A percentile compares a stretch with the other conserved stretches of the same genome.
Conservation (phyloP, 1,140 invertebrate species). For the Hylaeus anthracinus region DNA sequence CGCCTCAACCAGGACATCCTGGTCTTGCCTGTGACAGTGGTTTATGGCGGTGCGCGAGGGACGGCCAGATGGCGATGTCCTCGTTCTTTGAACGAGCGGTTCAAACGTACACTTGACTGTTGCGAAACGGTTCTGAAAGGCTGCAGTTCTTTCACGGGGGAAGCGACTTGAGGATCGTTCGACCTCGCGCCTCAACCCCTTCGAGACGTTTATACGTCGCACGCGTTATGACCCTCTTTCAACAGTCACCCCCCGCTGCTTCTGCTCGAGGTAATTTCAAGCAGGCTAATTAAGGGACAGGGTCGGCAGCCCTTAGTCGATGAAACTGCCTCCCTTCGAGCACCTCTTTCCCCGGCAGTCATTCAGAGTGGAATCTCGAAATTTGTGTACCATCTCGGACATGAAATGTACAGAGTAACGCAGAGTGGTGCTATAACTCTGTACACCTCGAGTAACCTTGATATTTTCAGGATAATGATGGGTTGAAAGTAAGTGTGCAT, state of each 20-base stretch:
- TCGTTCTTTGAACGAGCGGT: neutral
- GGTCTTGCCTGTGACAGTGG: conserved; percentile 53
- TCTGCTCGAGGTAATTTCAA: conserved; percentile 26
- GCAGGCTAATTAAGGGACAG: conserved; percentile 21
- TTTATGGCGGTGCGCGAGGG: conserved; percentile 50
- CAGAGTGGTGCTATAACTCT: too few relatives aligned
- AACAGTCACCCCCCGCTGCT: neutral
- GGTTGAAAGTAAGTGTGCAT: too few relatives aligned
- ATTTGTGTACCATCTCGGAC: neutral
- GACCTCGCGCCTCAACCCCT: neutral
- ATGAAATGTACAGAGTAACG: neutral
- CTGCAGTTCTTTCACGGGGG: neutral
- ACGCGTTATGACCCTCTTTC: neutral
- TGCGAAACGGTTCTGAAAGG: neutral
- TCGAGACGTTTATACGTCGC: conserved; percentile 8
- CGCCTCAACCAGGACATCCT: conserved; percentile 34
- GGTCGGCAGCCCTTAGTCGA: neutral
- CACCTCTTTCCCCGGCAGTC: neutral
- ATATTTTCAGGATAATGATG: too few relatives aligned
- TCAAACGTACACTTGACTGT: neutral
- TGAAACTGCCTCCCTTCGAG: conserved; percentile 1
- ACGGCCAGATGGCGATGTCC: neutral
- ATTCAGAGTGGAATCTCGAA: conserved; percentile 3
- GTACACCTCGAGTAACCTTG: too few relatives aligned
- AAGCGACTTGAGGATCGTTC: neutral